Evolutionary conservation across 2,888 invertebrate species (phyloP), one percentile per base, ranked within the genome.

Genomic region (Rhagonycha fulva): DNA sequence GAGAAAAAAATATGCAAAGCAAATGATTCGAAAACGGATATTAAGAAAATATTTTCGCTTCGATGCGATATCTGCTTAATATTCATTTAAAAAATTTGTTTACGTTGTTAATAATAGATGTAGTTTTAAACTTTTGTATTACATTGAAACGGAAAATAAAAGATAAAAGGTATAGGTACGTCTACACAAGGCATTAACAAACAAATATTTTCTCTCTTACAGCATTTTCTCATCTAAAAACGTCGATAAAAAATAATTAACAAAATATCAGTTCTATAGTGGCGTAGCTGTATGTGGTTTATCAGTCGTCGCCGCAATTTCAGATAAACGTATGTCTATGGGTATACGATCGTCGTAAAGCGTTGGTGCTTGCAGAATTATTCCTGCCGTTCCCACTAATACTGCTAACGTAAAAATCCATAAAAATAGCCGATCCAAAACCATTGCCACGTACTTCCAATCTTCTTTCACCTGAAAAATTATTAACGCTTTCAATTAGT

Each of bases 401-500:
- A 98, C 98, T 70, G 98, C 97, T 86, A 97, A 91, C 82, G 98
- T 97, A 90, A 98, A 98, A 88, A 98, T 97, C 95, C 97, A 98
- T 84, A 98, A 92, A 90, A 98, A 98, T 85, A 99, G 91, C 80
- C 98, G 92, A 89, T 98, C 98, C 87, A 98, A 91, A 81, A 98
- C 98, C 96, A 98, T 97, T 80, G 98, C 98, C 82, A 98, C 98
- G 89, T 97, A 98, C 88, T 98, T 98, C 98, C 98, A 98, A 90
- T 98, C 98, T 90, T 98, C 97, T 89, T 96, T 96, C 82, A 96
- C 96, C 96, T 96, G 85, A 62, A 84, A 84, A 66, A 74, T 47
- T 7, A 47, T 47, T n/a, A 19, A 47, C n/a, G 7, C 47, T n/a
- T 47, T 47, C n/a, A n/a, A 47, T n/a, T 47, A 7, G 4, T 3